phyloP scores from a whole-genome alignment of 2,888 invertebrate species.

The Allophyes oxyacanthae region DNA sequence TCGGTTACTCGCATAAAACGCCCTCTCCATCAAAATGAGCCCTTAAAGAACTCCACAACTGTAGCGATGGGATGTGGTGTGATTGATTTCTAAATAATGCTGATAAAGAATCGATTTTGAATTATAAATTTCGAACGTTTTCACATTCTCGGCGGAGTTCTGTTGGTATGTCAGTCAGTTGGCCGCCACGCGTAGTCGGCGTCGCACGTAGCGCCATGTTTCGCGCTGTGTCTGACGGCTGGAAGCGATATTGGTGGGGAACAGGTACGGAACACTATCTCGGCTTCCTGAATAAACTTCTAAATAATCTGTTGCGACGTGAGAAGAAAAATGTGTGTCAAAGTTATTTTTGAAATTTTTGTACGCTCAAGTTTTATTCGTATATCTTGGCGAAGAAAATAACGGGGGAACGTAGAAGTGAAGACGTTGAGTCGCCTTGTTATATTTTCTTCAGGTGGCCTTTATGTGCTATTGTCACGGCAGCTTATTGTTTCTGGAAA shows the following conservation, averaged over 20 bases:
- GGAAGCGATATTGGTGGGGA: slow-evolving; percentile 88
- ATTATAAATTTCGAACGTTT: slow-evolving; percentile 64
- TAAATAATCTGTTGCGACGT: slow-evolving; percentile 64
- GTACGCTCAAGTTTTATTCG: slow-evolving; percentile 12
- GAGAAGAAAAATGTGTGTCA: slow-evolving; percentile 47
- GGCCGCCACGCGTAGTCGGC: slow-evolving; percentile 78
- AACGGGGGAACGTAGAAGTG: slow-evolving; percentile 31
- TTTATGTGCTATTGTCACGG: slow-evolving; percentile 41
- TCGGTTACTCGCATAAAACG: slow-evolving; percentile 66
- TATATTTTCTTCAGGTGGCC: slow-evolving; percentile 17
- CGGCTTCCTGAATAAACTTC: slow-evolving; percentile 76
- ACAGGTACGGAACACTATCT: slow-evolving; percentile 85
- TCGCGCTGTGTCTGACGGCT: slow-evolving; percentile 82
- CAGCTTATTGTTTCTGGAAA: slow-evolving; percentile 32
- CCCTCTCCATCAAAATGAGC: slow-evolving; percentile 53
- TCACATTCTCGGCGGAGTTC: slow-evolving; percentile 56
- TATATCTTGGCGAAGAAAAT: slow-evolving; percentile 18
- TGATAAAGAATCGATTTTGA: slow-evolving; percentile 41
- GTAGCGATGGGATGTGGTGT: slow-evolving; percentile 32
- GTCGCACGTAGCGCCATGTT: slow-evolving; percentile 83
- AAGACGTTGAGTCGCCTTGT: slow-evolving; percentile 23
- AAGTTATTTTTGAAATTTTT: slow-evolving; percentile 1
- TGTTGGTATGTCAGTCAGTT: slow-evolving; percentile 70
- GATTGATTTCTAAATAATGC: slow-evolving; percentile 31
- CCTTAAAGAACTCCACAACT: slow-evolving; percentile 50